A percentile compares a stretch with the other conserved stretches of the same genome.
Evolutionary conservation across 1,140 invertebrate genomes (phyloP).

Genomic region (Melitaea cinxia): DNA sequence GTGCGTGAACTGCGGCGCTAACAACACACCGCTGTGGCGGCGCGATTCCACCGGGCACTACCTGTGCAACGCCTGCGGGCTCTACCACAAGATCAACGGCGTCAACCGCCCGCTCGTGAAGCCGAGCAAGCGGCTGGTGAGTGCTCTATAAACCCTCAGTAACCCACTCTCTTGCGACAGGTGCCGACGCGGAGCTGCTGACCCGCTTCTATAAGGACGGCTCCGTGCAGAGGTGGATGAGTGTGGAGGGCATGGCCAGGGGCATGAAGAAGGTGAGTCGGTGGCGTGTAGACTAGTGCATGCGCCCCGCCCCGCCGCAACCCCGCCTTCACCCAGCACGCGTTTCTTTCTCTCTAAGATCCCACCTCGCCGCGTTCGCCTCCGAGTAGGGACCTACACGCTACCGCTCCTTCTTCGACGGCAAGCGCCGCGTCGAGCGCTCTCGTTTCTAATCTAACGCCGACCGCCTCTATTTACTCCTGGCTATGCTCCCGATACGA

Average conservation of each 20-base stretch:
- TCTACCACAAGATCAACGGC: conserved; percentile 98
- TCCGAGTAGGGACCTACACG: conserved; percentile 73
- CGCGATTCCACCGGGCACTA: conserved; percentile 98
- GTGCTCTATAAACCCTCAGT: conserved; percentile 53
- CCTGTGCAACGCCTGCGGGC: conserved; percentile 98
- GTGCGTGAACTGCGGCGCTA: conserved; percentile 98
- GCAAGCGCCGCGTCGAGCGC: conserved; percentile 17
- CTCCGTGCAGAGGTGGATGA: conserved; percentile 78
- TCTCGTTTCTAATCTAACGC: conserved; percentile 7
- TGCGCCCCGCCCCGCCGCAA: conserved; percentile 46
- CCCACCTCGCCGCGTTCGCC: conserved; percentile 40
- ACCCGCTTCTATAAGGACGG: conserved; percentile 79
- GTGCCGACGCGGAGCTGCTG: conserved; percentile 78
- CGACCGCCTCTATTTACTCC: conserved; percentile 34
- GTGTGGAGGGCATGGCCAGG: conserved; percentile 76
- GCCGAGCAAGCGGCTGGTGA: conserved; percentile 94
- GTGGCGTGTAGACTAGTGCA: conserved; percentile 80
- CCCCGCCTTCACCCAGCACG: conserved; percentile 35
- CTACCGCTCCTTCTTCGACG: conserved; percentile 68
- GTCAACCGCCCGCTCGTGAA: conserved; percentile 95
- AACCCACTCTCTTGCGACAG: conserved; percentile 62
- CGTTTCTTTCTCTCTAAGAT: conserved; percentile 29
- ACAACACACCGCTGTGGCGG: conserved; percentile 97
- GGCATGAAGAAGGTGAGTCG: conserved; percentile 81
- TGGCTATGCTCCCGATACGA: conserved; percentile 36